phyloP scores from a whole-genome alignment of 2,113 vertebrate genomes.

The Trogon melanurus region DNA sequence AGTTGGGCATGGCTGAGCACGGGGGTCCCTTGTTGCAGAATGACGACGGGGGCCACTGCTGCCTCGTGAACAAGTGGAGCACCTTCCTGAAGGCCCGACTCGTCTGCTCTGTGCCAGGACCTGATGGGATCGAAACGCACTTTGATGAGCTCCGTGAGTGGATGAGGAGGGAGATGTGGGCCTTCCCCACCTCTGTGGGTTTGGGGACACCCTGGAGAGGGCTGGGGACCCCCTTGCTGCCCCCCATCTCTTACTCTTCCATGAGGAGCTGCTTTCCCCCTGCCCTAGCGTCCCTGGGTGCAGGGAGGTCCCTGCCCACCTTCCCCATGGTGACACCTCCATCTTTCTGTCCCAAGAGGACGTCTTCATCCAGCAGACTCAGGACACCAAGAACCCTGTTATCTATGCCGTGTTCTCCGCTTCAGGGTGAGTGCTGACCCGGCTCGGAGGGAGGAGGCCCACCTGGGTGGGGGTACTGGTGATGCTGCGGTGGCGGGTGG shows the following conservation, averaged over 20 bases:
- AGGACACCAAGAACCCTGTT: slow-evolving; percentile 95
- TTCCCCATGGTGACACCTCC: not conserved
- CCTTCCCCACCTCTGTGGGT: not conserved
- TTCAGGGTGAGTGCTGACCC: slow-evolving; percentile 85
- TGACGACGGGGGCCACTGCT: slow-evolving; percentile 95
- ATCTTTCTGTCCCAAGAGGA: slow-evolving; percentile 84
- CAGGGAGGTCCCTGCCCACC: not conserved
- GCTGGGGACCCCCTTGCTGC: not conserved
- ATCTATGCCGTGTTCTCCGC: slow-evolving; percentile 97
- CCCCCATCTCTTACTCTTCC: not conserved
- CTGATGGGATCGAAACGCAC: slow-evolving; percentile 93
- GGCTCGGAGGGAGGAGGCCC: no score
- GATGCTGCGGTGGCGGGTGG: fast-evolving
- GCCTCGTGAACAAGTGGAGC: slow-evolving; percentile 98
- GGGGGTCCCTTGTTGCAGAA: slow-evolving; percentile 75
- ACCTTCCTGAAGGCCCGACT: slow-evolving; percentile 97
- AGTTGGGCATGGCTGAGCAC: not conserved
- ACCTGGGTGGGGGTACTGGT: not conserved
- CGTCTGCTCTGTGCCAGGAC: slow-evolving; percentile 93
- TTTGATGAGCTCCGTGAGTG: slow-evolving; percentile 97
- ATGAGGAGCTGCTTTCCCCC: not conserved
- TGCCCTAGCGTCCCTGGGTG: not conserved
- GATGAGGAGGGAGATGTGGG: fast-evolving
- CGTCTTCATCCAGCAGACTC: slow-evolving; percentile 95
- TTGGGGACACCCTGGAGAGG: not conserved